Percentiles rank a stretch among this genome's conserved stretches.
These are phyloP conservation scores for Ramphastos sulfuratus DNA, from an alignment of 2,113 vertebrate species.

Conservation along the genomic window DNA sequence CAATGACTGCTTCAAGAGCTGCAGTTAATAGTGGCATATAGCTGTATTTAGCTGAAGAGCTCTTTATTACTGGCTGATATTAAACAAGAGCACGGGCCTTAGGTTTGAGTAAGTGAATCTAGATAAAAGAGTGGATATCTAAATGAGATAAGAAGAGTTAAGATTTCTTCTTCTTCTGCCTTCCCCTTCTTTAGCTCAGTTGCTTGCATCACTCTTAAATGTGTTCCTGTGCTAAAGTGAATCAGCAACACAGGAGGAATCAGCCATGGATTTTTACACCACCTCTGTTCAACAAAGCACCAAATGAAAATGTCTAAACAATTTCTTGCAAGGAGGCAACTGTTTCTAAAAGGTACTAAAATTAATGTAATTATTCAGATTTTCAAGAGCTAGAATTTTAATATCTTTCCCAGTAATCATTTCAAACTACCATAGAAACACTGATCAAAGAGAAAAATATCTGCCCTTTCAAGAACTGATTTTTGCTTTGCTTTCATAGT, in stretches of 20 bases:
- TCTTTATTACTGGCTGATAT: conserved; percentile 89
- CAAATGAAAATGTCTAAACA: background rate
- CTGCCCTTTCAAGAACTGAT: background rate
- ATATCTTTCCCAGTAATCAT: background rate
- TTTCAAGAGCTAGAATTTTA: background rate
- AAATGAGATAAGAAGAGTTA: conserved; percentile 8
- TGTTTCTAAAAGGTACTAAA: background rate
- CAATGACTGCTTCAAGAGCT: conserved; percentile 86
- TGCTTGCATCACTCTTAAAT: conserved; percentile 46
- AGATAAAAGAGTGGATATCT: conserved; percentile 71
- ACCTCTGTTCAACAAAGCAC: background rate
- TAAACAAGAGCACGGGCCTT: conserved; percentile 85
- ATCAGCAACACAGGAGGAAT: conserved; percentile 7
- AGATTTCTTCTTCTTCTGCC: too few relatives aligned
- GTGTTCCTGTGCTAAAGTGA: background rate
- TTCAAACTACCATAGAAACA: background rate
- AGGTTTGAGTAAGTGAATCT: conserved; percentile 75
- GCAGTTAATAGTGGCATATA: conserved; percentile 88
- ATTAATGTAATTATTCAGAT: conserved; percentile 4
- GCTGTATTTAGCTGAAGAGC: conserved; percentile 92
- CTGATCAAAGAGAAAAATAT: background rate
- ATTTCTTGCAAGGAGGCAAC: background rate
- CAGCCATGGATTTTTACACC: background rate
- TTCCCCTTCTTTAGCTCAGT: background rate
- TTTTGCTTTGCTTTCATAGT: background rate